Base-by-base conservation (phyloP, 2,797 vertebrate species). In the Hemibagrus guttatus region DNA sequence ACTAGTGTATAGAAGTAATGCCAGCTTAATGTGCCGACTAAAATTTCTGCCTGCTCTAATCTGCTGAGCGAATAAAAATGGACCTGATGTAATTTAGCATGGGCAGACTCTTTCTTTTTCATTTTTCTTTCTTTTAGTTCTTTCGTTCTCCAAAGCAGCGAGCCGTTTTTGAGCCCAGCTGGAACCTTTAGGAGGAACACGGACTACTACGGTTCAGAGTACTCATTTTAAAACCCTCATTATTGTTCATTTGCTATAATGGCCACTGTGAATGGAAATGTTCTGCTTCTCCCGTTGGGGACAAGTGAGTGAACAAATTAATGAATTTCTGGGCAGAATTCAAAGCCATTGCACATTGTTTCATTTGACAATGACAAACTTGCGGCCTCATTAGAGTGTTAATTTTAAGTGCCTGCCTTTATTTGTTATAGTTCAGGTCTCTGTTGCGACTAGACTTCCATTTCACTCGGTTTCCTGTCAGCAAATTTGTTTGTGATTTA, bases 1-100 rank as follows among this genome's bases (percentile, higher is more conserved):
- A 87, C 83, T 23, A 84, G n/a, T 0, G 61, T 75, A 88, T 72
- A 90, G 87, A 90, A 85, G 59, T 76, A 68, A 79, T 81, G 87
- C 86, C 87, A 86, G 83, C 84, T 87, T 84, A 84, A 81, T 46
- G 85, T 66, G 58, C 68, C 31, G n/a, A 13, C 61, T 61, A 84
- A 74, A 75, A 76, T 80, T 76, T 87, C 56, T 58, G 61, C 56
- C 61, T 58, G 68, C 52, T 81, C 76, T 68, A 76, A 83, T 68
- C 64, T 87, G 31, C 16, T 26, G 66, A 85, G 13, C 9, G 75
- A 87, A 83, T 81, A 84, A 86, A 81, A 88, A 87, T 61, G 83
- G n/a, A 72, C 78, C 82, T 68, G 59, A 66, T 87, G 64, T 31
- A n/a, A 82, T n/a, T 68, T 82, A 85, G 80, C 83, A 84, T 26